A percentile compares a stretch with the other conserved stretches of the same genome.
Conservation (phyloP, 1,140 invertebrate species). For the Mizuhopecten yessoensis region DNA sequence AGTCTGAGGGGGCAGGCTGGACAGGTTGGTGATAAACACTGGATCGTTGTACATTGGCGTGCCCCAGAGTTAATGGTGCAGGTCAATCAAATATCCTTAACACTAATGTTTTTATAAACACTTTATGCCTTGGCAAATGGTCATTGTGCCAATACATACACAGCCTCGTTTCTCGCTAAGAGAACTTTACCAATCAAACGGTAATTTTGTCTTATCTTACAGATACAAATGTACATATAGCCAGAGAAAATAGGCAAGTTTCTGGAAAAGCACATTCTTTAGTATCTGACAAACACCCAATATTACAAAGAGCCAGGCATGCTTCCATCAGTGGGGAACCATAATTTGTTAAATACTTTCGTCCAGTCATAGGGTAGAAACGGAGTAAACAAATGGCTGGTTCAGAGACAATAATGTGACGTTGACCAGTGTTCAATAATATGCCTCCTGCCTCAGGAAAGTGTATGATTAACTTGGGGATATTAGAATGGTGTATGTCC, state of each 20-base stretch:
- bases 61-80: neutral
- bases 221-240: neutral
- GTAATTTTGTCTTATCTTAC: neutral
- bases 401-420: too few species aligned
- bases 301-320: neutral
- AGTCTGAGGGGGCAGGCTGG: neutral
- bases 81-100: conserved; percentile 16
- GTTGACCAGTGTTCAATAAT: too few species aligned
- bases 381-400: too few species aligned
- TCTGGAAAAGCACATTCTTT: neutral
- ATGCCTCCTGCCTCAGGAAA: too few species aligned
- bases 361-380: too few species aligned
- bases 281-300: neutral
- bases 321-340: too few species aligned
- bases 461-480: too few species aligned
- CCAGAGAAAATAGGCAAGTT: neutral
- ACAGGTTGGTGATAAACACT: neutral
- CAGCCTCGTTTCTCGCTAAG: neutral
- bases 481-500: too few species aligned
- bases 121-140: neutral
- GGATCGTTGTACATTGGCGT: neutral
- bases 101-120: conserved; percentile 9
- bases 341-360: too few species aligned
- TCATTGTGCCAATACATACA: neutral
- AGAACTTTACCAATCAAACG: neutral